phyloP scores from a whole-genome alignment of 2,888 invertebrate genomes.

The Dasypogon diadema region DNA sequence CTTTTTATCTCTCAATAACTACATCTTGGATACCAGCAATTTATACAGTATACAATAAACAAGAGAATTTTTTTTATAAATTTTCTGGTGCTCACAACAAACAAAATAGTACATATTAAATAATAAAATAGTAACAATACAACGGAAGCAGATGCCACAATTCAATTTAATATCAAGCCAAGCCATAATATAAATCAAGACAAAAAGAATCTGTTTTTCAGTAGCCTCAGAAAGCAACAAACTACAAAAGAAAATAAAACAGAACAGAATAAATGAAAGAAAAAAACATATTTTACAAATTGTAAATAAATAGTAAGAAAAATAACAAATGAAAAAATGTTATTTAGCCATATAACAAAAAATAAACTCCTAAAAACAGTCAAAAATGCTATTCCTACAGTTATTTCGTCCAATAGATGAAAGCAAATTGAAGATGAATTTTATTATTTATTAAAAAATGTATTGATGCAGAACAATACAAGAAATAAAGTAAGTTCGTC shows the following conservation, averaged over 20 bases:
- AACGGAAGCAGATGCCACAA: conserved; percentile 41
- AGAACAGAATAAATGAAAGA: conserved; percentile 1
- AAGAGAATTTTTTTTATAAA: conserved; percentile 52
- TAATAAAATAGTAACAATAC: conserved; percentile 33
- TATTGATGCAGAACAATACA: not conserved
- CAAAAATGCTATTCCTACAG: conserved; percentile 56
- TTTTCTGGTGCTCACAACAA: conserved; percentile 52
- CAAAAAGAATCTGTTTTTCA: conserved; percentile 14
- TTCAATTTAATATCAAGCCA: conserved; percentile 9
- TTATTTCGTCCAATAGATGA: conserved; percentile 57
- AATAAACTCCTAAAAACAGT: conserved; percentile 57
- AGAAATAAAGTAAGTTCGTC: not conserved
- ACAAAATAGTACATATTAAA: conserved; percentile 39
- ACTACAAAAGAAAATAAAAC: not conserved
- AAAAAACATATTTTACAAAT: conserved; percentile 41
- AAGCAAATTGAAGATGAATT: conserved; percentile 25
- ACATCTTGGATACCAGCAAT: not conserved
- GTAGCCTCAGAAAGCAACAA: conserved; percentile 18
- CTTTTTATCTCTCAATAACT: too few relatives aligned
- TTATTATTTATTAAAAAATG: conserved; percentile 26
- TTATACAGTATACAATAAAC: conserved; percentile 49
- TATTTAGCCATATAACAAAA: conserved; percentile 57
- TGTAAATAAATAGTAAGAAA: conserved; percentile 20
- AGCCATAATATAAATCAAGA: not conserved
- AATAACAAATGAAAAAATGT: conserved; percentile 50